These are phyloP conservation scores for Clamator glandarius DNA, from an alignment of 2,797 vertebrate genomes.

Conservation along the genomic window DNA sequence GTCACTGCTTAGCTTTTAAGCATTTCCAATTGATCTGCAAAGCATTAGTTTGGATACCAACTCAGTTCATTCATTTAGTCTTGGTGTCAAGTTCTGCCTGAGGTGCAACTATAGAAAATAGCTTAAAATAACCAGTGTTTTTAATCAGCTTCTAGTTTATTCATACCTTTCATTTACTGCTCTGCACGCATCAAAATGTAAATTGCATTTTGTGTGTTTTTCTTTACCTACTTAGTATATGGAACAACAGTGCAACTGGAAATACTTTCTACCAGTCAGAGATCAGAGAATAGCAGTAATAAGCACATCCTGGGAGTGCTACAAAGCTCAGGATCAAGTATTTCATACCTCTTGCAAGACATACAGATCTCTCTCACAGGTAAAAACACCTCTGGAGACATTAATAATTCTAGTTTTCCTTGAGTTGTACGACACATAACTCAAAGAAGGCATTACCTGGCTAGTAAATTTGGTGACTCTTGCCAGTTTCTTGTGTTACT, in stretches of 20 bases:
- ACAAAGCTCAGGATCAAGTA: conserved; percentile 1
- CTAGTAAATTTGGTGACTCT: not conserved
- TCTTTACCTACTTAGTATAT: not conserved
- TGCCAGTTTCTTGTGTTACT: not conserved
- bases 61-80: conserved; percentile 32
- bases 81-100: conserved; percentile 32
- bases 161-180: not conserved
- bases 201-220: not conserved
- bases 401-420: not conserved
- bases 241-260: not conserved
- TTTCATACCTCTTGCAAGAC: not conserved
- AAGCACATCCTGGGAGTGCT: not conserved
- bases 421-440: not conserved
- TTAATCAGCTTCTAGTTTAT: conserved; percentile 29
- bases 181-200: not conserved
- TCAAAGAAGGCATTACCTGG: not conserved
- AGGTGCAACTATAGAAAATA: conserved; percentile 20
- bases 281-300: not conserved
- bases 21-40: not conserved
- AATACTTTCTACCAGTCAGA: not conserved
- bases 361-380: not conserved
- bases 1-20: conserved; percentile 2
- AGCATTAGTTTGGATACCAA: not conserved
- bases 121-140: not conserved
- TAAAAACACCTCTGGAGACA: not conserved